Percentiles rank a stretch among this genome's conserved stretches.
phyloP scores from a whole-genome alignment of 1,140 invertebrate species.

The Tetramorium parvispinum region DNA sequence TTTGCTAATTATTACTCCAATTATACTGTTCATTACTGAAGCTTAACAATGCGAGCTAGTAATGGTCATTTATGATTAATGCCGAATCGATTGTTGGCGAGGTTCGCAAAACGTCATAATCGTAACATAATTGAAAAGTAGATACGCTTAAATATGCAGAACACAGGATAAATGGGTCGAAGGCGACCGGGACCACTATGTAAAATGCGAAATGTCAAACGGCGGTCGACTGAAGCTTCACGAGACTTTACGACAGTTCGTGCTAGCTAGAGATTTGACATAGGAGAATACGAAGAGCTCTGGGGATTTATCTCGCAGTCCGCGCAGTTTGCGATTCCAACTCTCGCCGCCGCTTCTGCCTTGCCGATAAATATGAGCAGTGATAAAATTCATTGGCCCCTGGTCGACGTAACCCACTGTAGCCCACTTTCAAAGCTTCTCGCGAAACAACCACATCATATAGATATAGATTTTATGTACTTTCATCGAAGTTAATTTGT shows the following conservation, averaged over 20 bases:
- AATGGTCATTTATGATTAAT: neutral
- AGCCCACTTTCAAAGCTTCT: constrained; percentile 2
- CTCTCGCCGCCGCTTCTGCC: neutral
- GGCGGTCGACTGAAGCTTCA: constrained; percentile 45
- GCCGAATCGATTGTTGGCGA: constrained; percentile 26
- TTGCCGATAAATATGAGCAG: constrained; percentile 68
- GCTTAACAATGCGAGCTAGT: neutral
- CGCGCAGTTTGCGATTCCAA: constrained; percentile 31
- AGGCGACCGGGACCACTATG: constrained; percentile 4
- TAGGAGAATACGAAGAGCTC: constrained; percentile 55
- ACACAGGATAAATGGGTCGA: constrained; percentile 4
- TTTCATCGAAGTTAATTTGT: constrained; percentile 15
- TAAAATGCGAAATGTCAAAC: constrained; percentile 70
- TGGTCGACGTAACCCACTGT: neutral
- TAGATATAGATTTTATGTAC: neutral
- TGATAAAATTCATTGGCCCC: constrained; percentile 77
- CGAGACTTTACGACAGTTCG: constrained; percentile 64
- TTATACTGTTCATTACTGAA: neutral
- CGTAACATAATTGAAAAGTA: neutral
- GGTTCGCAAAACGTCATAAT: neutral
- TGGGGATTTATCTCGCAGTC: constrained; percentile 61
- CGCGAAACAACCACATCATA: constrained; percentile 13
- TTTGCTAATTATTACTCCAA: constrained; percentile 9
- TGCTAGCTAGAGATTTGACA: constrained; percentile 65
- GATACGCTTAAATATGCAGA: constrained; percentile 48